A percentile compares a stretch with the other conserved stretches of the same genome.
phyloP scores from a whole-genome alignment of 2,113 vertebrate genomes.

The Rhodinocichla rosea region DNA sequence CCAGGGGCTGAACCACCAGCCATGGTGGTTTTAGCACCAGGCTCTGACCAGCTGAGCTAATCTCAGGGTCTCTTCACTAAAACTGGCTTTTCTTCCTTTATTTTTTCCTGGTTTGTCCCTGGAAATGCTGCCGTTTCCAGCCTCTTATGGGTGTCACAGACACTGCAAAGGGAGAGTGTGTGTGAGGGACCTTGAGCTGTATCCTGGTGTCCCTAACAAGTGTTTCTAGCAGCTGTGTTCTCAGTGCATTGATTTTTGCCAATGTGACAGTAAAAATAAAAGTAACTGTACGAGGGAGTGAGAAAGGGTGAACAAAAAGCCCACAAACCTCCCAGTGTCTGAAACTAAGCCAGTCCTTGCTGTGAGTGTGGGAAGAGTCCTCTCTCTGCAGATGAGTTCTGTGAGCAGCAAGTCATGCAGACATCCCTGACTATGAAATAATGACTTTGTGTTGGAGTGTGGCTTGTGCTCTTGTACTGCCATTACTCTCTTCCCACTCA shows the following conservation, averaged over 20 bases:
- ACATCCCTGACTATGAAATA: background rate
- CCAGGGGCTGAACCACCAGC: background rate
- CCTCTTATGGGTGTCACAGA: background rate
- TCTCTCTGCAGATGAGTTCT: background rate
- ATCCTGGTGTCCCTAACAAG: background rate
- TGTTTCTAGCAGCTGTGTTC: background rate
- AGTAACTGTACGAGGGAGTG: background rate
- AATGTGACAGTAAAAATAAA: background rate
- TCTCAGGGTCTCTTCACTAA: background rate
- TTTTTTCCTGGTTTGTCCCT: background rate
- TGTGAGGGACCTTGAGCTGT: background rate
- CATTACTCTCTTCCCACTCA: background rate
- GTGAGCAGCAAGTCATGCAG: slow-evolving; percentile 3
- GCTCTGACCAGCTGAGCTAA: background rate
- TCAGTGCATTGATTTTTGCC: background rate
- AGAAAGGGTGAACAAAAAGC: background rate
- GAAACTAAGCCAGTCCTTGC: background rate
- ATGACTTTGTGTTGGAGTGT: background rate
- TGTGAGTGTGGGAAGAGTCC: background rate
- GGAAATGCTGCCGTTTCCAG: background rate
- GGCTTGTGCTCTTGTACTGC: background rate
- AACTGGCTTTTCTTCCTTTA: background rate
- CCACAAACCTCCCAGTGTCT: background rate
- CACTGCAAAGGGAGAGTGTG: background rate
- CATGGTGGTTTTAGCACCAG: background rate